phyloP scores from a whole-genome alignment of 2,888 invertebrate genomes.

The Rhagium mordax region DNA sequence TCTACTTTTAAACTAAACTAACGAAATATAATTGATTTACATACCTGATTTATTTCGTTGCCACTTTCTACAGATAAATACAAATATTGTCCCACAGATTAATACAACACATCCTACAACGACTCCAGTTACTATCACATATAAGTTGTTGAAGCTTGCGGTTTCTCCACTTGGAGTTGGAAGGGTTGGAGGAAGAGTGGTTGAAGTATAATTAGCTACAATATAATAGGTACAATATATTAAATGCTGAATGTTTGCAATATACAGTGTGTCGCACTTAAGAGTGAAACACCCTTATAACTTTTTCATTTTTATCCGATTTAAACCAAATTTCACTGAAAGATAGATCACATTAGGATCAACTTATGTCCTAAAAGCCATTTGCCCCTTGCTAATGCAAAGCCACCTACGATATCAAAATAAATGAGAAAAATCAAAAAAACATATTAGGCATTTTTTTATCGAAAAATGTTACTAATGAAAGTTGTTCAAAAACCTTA shows the following conservation, averaged over 20 bases:
- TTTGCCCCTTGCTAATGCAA: no score
- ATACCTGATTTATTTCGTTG: constrained; percentile 69
- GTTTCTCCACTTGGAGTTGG: constrained; percentile 46
- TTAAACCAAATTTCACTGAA: no score
- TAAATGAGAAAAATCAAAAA: no score
- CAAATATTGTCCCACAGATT: constrained; percentile 66
- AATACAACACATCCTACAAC: constrained; percentile 70
- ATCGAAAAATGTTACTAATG: no score
- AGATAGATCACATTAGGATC: no score
- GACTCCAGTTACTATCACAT: constrained; percentile 74
- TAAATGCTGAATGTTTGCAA: not conserved
- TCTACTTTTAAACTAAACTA: not conserved
- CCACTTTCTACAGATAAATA: constrained; percentile 71
- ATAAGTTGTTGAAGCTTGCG: constrained; percentile 64
- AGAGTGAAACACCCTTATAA: no score
- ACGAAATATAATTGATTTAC: not conserved
- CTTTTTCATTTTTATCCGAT: no score
- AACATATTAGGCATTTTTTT: no score
- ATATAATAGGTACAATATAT: not conserved
- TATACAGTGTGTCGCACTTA: no score
- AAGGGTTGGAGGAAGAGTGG: constrained; percentile 39
- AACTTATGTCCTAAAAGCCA: no score
- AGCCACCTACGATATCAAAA: no score
- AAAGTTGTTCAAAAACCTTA: no score
- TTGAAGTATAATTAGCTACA: constrained; percentile 28